These are phyloP conservation scores for Hypolimnas misippus DNA, from an alignment of 2,888 invertebrate species.

Conservation along the genomic window DNA sequence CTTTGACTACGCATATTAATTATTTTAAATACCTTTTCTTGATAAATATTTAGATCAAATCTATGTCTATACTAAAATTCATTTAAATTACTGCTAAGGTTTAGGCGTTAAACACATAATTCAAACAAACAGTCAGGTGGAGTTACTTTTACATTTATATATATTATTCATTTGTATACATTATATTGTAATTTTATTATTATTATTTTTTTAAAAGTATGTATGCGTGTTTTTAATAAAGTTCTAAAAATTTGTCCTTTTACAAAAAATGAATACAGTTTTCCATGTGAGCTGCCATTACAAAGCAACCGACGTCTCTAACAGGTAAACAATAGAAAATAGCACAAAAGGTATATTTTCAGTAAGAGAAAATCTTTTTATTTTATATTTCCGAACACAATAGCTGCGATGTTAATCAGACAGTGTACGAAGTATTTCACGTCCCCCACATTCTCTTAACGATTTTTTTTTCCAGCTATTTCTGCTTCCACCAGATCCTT, in stretches of 20 bases:
- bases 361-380: constrained; percentile 15
- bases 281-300: background rate
- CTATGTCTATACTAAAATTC: no score
- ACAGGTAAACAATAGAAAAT: constrained; percentile 26
- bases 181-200: no score
- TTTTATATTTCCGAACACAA: constrained; percentile 35
- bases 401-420: constrained; percentile 45
- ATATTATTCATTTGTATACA: no score
- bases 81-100: no score
- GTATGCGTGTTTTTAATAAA: background rate
- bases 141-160: no score
- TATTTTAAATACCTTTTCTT: no score
- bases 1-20: no score
- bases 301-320: constrained; percentile 12
- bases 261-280: background rate
- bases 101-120: no score
- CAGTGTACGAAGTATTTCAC: constrained; percentile 30
- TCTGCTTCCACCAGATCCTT: constrained; percentile 48
- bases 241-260: background rate
- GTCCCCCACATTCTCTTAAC: constrained; percentile 35
- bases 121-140: no score
- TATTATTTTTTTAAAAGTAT: no score
- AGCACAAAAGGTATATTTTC: constrained; percentile 19
- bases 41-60: no score
- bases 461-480: constrained; percentile 38